These are phyloP conservation scores for Thomomys bottae DNA, from an alignment of 2,113 vertebrate genomes.

Conservation along the genomic window DNA sequence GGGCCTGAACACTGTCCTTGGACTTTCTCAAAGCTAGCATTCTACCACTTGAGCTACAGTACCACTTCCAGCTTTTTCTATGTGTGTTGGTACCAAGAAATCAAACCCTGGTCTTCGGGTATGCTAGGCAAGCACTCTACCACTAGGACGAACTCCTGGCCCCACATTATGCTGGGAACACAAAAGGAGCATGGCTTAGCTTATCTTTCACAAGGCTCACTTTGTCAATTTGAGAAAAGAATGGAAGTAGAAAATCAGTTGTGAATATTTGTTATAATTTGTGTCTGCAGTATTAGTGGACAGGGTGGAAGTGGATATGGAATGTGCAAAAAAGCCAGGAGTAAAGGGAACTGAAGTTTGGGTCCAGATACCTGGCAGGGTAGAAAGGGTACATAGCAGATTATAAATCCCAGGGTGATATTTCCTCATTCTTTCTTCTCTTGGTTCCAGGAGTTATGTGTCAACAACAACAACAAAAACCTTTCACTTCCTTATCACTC, in stretches of 20 bases:
- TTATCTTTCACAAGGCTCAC: neutral
- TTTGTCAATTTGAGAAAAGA: neutral
- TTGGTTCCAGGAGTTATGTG: neutral
- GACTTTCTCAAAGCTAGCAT: no score
- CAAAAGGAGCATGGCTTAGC: neutral
- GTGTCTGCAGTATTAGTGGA: neutral
- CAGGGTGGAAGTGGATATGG: neutral
- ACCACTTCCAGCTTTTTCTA: no score
- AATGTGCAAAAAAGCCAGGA: neutral
- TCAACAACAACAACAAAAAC: neutral
- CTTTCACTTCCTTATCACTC: neutral
- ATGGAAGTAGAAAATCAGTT: neutral
- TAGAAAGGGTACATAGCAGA: neutral
- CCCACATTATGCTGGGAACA: no score
- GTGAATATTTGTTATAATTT: neutral
- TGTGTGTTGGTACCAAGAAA: no score
- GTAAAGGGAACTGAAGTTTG: neutral
- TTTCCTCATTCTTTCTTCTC: neutral
- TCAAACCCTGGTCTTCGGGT: no score
- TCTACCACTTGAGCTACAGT: no score
- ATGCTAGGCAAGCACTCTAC: no score
- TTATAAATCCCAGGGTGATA: neutral
- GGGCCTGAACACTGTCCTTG: no score
- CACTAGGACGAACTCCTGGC: no score
- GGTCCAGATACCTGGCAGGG: neutral